These are phyloP conservation scores for Cricetomys ansorgei DNA, from an alignment of 2,113 vertebrate genomes.

Conservation along the genomic window DNA sequence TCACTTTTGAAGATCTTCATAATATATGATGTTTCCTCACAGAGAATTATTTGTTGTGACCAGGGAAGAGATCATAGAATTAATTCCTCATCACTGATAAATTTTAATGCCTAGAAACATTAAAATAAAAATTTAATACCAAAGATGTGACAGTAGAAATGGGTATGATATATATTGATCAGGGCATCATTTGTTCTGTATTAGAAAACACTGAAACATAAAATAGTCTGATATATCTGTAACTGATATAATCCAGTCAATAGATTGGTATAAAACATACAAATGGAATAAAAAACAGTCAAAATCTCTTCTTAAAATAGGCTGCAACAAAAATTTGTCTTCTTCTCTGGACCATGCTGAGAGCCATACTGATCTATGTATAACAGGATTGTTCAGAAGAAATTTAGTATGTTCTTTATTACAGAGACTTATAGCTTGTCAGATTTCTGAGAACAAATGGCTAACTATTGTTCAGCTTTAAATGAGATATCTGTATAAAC, in stretches of 20 bases:
- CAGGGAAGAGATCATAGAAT: background rate
- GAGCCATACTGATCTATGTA: background rate
- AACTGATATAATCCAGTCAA: background rate
- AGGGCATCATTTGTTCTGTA: background rate
- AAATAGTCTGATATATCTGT: background rate
- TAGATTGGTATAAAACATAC: background rate
- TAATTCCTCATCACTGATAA: background rate
- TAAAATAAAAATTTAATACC: background rate
- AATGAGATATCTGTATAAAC: background rate
- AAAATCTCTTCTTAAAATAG: background rate
- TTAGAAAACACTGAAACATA: background rate
- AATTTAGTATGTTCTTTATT: background rate
- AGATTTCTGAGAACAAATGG: background rate
- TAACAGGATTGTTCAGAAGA: background rate
- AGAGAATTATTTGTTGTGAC: background rate
- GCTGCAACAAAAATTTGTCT: background rate
- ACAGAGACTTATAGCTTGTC: background rate
- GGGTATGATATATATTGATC: background rate
- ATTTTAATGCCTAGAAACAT: background rate
- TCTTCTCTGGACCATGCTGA: fast-evolving
- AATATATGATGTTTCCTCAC: background rate
- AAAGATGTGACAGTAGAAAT: background rate
- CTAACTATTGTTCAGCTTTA: background rate
- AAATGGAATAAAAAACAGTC: background rate
- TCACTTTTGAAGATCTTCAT: background rate